These are phyloP conservation scores for Carcinoscorpius rotundicauda DNA, from an alignment of 1,140 invertebrate species.

Conservation along the genomic window DNA sequence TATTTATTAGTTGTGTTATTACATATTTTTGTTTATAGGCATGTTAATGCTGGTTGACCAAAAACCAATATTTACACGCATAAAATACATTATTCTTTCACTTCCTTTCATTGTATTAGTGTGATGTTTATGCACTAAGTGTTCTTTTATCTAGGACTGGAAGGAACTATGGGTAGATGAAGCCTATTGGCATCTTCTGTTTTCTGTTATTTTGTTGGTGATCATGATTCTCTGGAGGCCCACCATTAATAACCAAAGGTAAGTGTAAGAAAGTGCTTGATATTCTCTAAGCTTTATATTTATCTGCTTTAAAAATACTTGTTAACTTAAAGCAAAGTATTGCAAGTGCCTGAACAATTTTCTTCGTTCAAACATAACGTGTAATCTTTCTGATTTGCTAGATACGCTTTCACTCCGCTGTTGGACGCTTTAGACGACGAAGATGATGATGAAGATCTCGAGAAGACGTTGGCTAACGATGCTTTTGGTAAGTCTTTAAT, in stretches of 20 bases:
- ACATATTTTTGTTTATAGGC: no score
- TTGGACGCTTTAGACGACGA: slow-evolving; percentile 67
- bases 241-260: slow-evolving; percentile 83
- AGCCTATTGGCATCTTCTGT: slow-evolving; percentile 86
- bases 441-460: slow-evolving; percentile 62
- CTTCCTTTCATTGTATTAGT: no score
- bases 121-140: no score
- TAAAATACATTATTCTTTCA: no score
- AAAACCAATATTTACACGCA: no score
- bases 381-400: slow-evolving; percentile 23
- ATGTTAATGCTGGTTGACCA: no score
- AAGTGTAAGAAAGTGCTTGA: no score
- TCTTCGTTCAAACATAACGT: background rate
- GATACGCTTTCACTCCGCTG: slow-evolving; percentile 83
- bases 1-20: no score
- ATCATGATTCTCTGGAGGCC: slow-evolving; percentile 92
- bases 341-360: background rate
- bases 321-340: no score
- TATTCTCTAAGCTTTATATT: no score
- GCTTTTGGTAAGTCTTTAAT: slow-evolving; percentile 47
- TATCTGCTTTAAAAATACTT: no score
- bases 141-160: slow-evolving; percentile 53
- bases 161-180: slow-evolving; percentile 84
- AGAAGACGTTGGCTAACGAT: slow-evolving; percentile 55
- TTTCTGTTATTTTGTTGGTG: slow-evolving; percentile 69